Base-by-base conservation (phyloP, 1,140 invertebrate genomes). In the Halesus radiatus region DNA sequence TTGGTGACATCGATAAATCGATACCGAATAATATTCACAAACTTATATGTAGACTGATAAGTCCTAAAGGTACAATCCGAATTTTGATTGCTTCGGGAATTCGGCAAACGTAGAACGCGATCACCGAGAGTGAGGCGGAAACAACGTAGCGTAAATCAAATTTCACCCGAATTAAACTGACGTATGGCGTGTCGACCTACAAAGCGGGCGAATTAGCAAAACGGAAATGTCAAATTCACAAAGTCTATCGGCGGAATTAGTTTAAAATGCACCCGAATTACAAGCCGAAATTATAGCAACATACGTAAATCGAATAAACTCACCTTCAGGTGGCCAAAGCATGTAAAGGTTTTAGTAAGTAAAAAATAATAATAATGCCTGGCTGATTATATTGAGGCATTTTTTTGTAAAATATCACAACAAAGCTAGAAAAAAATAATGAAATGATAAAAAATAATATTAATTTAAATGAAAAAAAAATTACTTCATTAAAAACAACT, bases 101-200 rank as follows among this genome's bases (percentile, higher is more conserved):
- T 32, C 66, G 16, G 66, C 13, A 18, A 45, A 70, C 66, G 45
- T 70, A 52, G 8, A 70, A 70, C 37, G 22, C 66, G 15, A 45
- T 32, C 32, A 20, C 66, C 60, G 37, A 45, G 37, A 45, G 37
- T 1, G 15, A 29, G 16, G n/a, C 32, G 32, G 15, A 16, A 50
- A 52, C 32, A 37, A 10, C 20, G 18, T n/a, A 70, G 2, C 37
- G 23, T 52, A 20, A 70, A 70, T 70, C 66, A 70, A 70, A 70
- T 70, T n/a, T 50, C 66, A 70, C n/a, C 66, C 5, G 66, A 70
- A 70, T 70, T 70, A 68, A 68, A 70, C 22, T 45, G 32, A 70
- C 37, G 7, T 23, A 15, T 45, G 66, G 45, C 66, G 66, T 70
- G 66, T 52, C 32, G 66, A 45, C 22, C 32, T 52, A 18, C 66